These are phyloP conservation scores for Parotia lawesii DNA, from an alignment of 2,113 vertebrate species.

Conservation along the genomic window DNA sequence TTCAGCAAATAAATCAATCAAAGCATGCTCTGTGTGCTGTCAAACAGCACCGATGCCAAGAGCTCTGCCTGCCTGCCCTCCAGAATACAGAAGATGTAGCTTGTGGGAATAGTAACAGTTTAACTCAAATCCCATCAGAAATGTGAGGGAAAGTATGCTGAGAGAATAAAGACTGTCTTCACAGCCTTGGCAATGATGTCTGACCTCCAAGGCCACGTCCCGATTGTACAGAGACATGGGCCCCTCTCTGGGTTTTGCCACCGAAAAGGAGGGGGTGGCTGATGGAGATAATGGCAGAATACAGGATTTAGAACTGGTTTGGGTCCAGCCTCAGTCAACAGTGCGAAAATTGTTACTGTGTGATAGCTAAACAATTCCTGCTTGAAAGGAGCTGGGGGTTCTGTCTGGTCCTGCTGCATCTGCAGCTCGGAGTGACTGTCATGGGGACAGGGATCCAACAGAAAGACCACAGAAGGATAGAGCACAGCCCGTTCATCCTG, in stretches of 20 bases:
- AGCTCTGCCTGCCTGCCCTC: not conserved
- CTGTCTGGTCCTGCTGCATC: not conserved
- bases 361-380: not conserved
- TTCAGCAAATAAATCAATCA: slow-evolving; percentile 14
- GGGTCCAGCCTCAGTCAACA: not conserved
- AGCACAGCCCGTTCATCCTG: not conserved
- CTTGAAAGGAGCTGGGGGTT: not conserved
- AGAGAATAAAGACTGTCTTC: not conserved
- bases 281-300: not conserved
- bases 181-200: not conserved
- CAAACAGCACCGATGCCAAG: not conserved
- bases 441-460: not conserved
- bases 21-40: not conserved
- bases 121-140: not conserved
- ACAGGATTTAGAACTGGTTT: not conserved
- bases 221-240: not conserved
- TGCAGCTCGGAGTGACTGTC: not conserved
- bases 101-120: not conserved
- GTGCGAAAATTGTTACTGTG: not conserved
- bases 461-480: not conserved
- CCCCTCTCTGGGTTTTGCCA: not conserved
- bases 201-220: not conserved
- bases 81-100: not conserved
- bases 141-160: not conserved
- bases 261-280: not conserved